phyloP scores from a whole-genome alignment of 37 sponge, comb jelly and placozoan species.

The Cliona cf. orientalis region DNA sequence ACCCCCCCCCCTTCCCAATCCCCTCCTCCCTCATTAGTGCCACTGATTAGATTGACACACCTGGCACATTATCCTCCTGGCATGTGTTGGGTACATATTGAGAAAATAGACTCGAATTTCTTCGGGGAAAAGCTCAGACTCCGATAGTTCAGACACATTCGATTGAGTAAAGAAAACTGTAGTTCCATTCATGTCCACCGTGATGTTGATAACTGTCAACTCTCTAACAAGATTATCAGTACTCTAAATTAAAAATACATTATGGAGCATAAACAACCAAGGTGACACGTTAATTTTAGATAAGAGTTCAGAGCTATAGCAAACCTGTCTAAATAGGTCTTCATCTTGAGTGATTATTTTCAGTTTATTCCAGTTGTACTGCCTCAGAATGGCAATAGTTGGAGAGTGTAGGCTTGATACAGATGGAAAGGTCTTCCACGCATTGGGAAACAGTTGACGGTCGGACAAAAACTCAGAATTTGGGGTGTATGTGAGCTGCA shows the following conservation, averaged over 20 bases:
- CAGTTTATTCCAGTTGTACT: conserved; percentile 67
- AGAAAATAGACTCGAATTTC: conserved; percentile 50
- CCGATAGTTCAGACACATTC: neutral
- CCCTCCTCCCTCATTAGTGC: too few species aligned
- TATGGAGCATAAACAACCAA: too few species aligned
- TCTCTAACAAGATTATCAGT: too few species aligned
- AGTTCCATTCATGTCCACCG: conserved; percentile 12
- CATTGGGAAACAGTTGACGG: conserved; percentile 21
- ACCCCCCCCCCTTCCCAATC: too few species aligned
- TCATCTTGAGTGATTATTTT: conserved; percentile 65
- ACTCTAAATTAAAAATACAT: too few species aligned
- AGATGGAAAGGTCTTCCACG: conserved; percentile 52
- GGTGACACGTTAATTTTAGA: too few species aligned
- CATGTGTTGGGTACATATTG: conserved; percentile 57
- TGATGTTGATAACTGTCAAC: too few species aligned
- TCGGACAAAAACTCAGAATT: too few species aligned
- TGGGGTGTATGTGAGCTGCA: too few species aligned
- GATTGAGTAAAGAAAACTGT: neutral
- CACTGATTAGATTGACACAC: conserved; percentile 22
- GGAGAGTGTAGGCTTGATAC: conserved; percentile 25
- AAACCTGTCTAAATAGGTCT: conserved; percentile 52
- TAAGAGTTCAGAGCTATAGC: neutral
- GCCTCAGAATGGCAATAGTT: conserved; percentile 20
- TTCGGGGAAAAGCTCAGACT: neutral
- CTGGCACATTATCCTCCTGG: conserved; percentile 52